These are phyloP conservation scores for Gasterosteus nipponicus DNA, from an alignment of 2,113 vertebrate species.

Conservation along the genomic window DNA sequence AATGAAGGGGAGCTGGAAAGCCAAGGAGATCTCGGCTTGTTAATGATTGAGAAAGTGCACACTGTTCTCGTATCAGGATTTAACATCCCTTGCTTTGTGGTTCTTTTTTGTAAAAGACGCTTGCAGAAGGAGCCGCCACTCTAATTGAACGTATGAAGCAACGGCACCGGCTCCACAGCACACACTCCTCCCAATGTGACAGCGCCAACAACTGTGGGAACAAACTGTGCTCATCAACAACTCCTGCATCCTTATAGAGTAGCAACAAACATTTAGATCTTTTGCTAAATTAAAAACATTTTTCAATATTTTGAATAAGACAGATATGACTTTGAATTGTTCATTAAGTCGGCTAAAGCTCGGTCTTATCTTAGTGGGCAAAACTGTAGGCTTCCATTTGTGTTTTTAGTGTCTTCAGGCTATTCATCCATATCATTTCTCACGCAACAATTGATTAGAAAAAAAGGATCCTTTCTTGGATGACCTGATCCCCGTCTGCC, in stretches of 20 bases:
- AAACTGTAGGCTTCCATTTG: not conserved
- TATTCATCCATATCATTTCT: not conserved
- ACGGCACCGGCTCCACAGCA: not conserved
- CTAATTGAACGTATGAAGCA: not conserved
- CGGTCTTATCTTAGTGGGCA: not conserved
- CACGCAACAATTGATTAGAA: not conserved
- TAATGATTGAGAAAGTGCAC: not conserved
- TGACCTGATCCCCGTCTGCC: not conserved
- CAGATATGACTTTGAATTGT: not conserved
- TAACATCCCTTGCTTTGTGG: not conserved
- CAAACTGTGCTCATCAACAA: conserved; percentile 76
- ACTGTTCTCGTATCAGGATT: not conserved
- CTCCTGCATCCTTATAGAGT: conserved; percentile 48
- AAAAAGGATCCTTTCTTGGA: not conserved
- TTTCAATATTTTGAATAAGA: not conserved
- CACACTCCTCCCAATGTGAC: conserved; percentile 48
- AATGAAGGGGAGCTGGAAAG: conserved; percentile 16
- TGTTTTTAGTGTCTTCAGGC: no score
- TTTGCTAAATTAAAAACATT: conserved; percentile 71
- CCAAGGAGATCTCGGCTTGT: conserved; percentile 16
- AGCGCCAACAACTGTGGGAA: conserved; percentile 66
- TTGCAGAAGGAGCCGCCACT: not conserved
- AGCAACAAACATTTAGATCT: conserved; percentile 80
- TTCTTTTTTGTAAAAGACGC: not conserved
- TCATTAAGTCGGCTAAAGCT: not conserved